phyloP scores from a whole-genome alignment of 2,888 invertebrate genomes.

The Cheilosia soror region DNA sequence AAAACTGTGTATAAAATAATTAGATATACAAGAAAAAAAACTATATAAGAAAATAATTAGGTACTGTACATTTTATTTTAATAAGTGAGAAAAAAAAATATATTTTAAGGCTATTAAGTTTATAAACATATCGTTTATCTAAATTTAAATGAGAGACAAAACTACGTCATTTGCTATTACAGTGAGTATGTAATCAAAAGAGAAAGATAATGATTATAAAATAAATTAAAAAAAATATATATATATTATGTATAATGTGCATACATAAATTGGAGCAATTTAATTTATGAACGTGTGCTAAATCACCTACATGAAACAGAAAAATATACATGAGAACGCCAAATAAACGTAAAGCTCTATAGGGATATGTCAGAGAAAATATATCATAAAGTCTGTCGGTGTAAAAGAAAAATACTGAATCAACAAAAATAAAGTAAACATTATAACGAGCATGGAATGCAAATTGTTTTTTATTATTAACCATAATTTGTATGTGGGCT shows the following conservation, averaged over 20 bases:
- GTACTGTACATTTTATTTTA: conserved; percentile 69
- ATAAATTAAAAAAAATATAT: conserved; percentile 31
- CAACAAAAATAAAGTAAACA: conserved; percentile 10
- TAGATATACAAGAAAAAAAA: conserved; percentile 36
- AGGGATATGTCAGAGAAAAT: conserved; percentile 24
- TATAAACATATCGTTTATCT: conserved; percentile 75
- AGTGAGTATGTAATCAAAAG: conserved; percentile 54
- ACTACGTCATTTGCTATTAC: conserved; percentile 70
- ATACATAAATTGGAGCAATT: conserved; percentile 50
- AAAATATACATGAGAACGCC: conserved; percentile 33
- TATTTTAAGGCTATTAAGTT: conserved; percentile 70
- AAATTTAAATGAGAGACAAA: conserved; percentile 74
- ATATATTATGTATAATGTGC: conserved; percentile 42
- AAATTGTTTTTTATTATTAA: conserved; percentile 2
- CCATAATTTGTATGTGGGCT: too few species aligned
- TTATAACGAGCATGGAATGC: conserved; percentile 55
- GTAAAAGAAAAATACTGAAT: conserved; percentile 25
- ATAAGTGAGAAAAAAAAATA: conserved; percentile 42
- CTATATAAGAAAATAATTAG: conserved; percentile 33
- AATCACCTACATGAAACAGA: conserved; percentile 40
- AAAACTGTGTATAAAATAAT: conserved; percentile 62
- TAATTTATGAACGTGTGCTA: conserved; percentile 58
- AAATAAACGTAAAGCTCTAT: conserved; percentile 14
- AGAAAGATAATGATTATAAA: conserved; percentile 52
- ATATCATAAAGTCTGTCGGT: conserved; percentile 32